Conservation (phyloP, 2,888 invertebrate genomes). For the Ommatoiulus sabulosus region DNA sequence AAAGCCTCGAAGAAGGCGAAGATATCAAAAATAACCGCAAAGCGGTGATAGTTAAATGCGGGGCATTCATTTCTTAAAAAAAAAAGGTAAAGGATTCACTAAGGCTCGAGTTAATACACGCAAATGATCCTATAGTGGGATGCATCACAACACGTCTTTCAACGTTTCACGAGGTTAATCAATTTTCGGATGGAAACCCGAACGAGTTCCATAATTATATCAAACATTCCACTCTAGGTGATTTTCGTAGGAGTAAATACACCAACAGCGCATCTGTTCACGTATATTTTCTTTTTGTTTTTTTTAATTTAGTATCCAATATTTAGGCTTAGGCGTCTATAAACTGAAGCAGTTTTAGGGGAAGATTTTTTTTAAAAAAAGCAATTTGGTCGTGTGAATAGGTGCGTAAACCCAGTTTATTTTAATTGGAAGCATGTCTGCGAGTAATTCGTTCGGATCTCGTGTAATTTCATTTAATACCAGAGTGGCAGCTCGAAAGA, state of each 20-base stretch:
- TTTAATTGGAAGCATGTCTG: conserved; percentile 36
- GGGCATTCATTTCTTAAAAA: too few relatives aligned
- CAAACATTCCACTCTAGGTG: not conserved
- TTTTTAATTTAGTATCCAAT: not conserved
- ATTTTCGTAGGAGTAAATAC: not conserved
- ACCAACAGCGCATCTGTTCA: not conserved
- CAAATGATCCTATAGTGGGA: too few relatives aligned
- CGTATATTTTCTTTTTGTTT: not conserved
- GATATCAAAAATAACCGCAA: too few relatives aligned
- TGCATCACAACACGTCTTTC: too few relatives aligned
- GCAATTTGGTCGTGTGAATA: not conserved
- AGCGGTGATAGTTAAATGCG: too few relatives aligned
- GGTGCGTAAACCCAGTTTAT: conserved; percentile 17
- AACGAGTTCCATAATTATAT: not conserved
- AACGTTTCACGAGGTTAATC: not conserved
- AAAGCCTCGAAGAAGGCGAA: too few relatives aligned
- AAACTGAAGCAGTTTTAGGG: not conserved
- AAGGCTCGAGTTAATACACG: too few relatives aligned
- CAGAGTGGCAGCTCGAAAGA: not conserved
- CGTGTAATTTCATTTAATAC: conserved; percentile 27
- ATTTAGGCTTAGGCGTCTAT: not conserved
- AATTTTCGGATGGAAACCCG: not conserved
- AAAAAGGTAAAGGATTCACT: too few relatives aligned
- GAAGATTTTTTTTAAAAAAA: not conserved
- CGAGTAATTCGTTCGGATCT: not conserved